Base-by-base conservation (phyloP, 1,140 invertebrate species). In the Bombus pascuorum region DNA sequence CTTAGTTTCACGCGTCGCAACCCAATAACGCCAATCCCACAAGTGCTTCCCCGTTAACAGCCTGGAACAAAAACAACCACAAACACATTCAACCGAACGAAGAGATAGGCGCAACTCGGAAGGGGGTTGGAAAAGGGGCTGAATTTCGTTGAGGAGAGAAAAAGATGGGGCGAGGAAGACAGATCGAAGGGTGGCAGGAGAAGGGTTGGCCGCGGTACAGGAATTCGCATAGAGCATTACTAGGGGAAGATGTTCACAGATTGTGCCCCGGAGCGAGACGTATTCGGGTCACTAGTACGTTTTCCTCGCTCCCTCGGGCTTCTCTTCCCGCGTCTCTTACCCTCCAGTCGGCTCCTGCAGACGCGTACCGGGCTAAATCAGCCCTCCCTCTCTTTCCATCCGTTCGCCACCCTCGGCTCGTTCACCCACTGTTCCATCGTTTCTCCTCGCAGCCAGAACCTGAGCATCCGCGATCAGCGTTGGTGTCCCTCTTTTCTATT, bases 241-340 rank as follows among this genome's bases (percentile, higher is more conserved):
- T 87, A 92, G 91, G 85, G 91, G 90, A 94, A 94, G 92, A 94
- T 94, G 93, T 94, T 94, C 92, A 90, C 90, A 94, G 93, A 94
- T 93, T 94, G 92, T 93, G 92, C 91, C 92, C 91, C 80, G 87
- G 70, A 89, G 92, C 92, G 73, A 89, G 92, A 93, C 92, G 81
- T 92, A 88, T 91, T 89, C 81, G 72, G 88, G 88, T 89, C 88
- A 89, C 88, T 77, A 77, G 87, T 88, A 88, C 87, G 59, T 84
- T 86, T 76, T 78, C 84, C 83, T 81, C 77, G 37, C 83, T 79
- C 72, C 68, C 83, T 85, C 57, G 82, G 87, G 82, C 62, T 25
- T 81, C 83, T 59, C 81, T 77, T 84, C 34, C 72, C 78, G 34
- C 57, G n/a, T 47, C 42, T 57, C 47, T 70, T 59, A 78, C 81